Conservation (phyloP, 2,888 invertebrate genomes). For the Rhynchonema sp. region DNA sequence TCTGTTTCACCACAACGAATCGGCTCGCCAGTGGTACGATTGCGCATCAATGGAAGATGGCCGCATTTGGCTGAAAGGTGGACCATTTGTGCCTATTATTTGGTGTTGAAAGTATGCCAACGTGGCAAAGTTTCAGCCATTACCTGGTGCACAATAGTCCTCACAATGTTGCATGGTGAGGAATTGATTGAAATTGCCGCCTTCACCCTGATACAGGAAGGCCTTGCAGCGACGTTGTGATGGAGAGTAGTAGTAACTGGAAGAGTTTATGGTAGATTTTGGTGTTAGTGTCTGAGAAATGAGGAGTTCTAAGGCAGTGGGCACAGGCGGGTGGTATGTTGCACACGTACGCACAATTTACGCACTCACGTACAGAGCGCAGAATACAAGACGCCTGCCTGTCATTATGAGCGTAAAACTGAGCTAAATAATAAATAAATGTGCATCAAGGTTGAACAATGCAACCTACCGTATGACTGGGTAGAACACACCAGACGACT, state of each 20-base stretch:
- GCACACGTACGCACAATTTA: background rate
- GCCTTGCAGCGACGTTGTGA: slow-evolving; percentile 9
- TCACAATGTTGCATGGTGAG: slow-evolving; percentile 8
- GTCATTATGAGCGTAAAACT: background rate
- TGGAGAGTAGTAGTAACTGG: slow-evolving; percentile 7
- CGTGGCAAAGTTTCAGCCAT: background rate
- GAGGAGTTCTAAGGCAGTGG: too few relatives aligned
- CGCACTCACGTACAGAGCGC: background rate
- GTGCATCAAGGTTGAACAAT: background rate
- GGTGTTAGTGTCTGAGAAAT: background rate
- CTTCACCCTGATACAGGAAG: slow-evolving; percentile 9
- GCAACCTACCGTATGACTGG: slow-evolving; percentile 10
- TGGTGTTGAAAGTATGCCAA: background rate
- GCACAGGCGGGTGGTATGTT: too few relatives aligned
- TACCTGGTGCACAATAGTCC: slow-evolving; percentile 7
- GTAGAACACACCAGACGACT: slow-evolving; percentile 8
- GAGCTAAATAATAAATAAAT: background rate
- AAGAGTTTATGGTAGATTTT: background rate
- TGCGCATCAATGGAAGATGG: background rate
- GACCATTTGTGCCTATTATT: background rate
- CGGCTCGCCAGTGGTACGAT: background rate
- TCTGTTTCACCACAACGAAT: background rate
- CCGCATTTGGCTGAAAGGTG: background rate
- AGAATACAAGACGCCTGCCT: background rate
- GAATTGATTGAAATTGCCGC: slow-evolving; percentile 10